Conservation (phyloP, 2,797 vertebrate genomes). For the Enoplosus armatus region DNA sequence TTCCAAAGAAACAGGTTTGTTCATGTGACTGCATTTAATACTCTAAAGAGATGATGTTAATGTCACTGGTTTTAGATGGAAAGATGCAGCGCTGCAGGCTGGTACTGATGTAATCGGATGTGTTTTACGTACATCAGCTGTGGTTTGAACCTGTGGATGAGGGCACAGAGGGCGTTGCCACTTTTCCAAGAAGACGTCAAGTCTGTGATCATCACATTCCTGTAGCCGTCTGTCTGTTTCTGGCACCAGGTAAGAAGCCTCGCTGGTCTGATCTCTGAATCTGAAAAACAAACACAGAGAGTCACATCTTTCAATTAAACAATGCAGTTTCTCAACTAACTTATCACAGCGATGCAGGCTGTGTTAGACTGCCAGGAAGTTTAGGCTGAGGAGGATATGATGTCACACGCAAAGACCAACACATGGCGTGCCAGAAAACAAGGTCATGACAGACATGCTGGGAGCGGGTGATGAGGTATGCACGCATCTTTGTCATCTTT, state of each 20-base stretch:
- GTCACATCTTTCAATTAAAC: neutral
- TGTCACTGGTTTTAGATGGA: neutral
- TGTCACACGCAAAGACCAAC: constrained; percentile 19
- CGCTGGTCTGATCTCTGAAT: constrained; percentile 92
- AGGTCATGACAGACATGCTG: constrained; percentile 16
- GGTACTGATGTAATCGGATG: neutral
- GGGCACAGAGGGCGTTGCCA: constrained; percentile 92
- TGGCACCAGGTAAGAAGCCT: constrained; percentile 97
- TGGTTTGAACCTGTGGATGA: constrained; percentile 95
- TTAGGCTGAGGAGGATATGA: constrained; percentile 25
- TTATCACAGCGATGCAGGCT: neutral
- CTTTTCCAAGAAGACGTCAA: constrained; percentile 93
- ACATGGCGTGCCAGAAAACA: constrained; percentile 13
- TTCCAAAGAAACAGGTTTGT: neutral
- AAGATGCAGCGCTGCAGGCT: neutral
- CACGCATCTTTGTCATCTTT: constrained; percentile 28
- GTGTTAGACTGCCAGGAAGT: neutral
- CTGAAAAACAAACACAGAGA: constrained; percentile 74
- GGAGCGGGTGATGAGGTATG: constrained; percentile 39
- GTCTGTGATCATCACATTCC: constrained; percentile 89
- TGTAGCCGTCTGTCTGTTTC: constrained; percentile 94
- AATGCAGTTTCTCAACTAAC: neutral
- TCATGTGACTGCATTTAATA: neutral
- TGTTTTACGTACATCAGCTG: constrained; percentile 91
- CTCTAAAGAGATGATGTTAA: neutral